Percentiles rank a stretch among this genome's conserved stretches.
Conservation (phyloP, 2,113 vertebrate species). For the Sinocyclocheilus anophthalmus region DNA sequence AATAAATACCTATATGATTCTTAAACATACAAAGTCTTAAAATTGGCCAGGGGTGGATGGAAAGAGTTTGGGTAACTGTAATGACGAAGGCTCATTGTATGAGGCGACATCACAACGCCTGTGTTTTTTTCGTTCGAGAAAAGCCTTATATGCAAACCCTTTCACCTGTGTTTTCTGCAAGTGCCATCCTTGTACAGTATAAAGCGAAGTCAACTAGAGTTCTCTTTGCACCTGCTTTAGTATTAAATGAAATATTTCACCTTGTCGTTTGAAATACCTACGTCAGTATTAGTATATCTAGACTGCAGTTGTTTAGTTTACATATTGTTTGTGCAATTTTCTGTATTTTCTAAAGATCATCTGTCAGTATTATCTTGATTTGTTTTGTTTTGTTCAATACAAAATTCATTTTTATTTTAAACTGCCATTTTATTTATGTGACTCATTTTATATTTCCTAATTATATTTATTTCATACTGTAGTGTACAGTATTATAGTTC, state of each 20-base stretch:
- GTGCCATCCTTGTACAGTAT: slow-evolving; percentile 98
- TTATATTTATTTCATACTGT: slow-evolving; percentile 99
- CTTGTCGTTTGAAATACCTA: slow-evolving; percentile 92
- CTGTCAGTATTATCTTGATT: slow-evolving; percentile 91
- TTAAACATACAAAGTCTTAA: slow-evolving; percentile 95
- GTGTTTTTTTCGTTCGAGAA: slow-evolving; percentile 83
- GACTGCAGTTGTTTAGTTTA: slow-evolving; percentile 95
- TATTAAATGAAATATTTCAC: slow-evolving; percentile 84
- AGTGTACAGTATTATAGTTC: slow-evolving; percentile 99
- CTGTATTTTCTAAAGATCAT: slow-evolving; percentile 77
- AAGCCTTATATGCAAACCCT: slow-evolving; percentile 99
- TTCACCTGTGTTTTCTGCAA: slow-evolving; percentile 97
- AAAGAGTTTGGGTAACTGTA: slow-evolving; percentile 72
- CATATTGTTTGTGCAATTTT: slow-evolving; percentile 98
- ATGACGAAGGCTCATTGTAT: slow-evolving; percentile 61
- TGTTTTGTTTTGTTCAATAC: slow-evolving; percentile 79
- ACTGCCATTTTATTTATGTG: slow-evolving; percentile 99
- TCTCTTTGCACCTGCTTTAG: slow-evolving; percentile 93
- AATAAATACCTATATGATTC: slow-evolving; percentile 88
- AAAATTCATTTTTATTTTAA: slow-evolving; percentile 94
- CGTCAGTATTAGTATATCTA: slow-evolving; percentile 95
- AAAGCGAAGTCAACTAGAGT: slow-evolving; percentile 84
- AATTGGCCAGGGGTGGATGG: slow-evolving; percentile 75
- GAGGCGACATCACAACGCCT: slow-evolving; percentile 82
- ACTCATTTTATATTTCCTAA: slow-evolving; percentile 99